These are phyloP conservation scores for Mus minutoides DNA, from an alignment of 2,797 vertebrate species.

Conservation along the genomic window DNA sequence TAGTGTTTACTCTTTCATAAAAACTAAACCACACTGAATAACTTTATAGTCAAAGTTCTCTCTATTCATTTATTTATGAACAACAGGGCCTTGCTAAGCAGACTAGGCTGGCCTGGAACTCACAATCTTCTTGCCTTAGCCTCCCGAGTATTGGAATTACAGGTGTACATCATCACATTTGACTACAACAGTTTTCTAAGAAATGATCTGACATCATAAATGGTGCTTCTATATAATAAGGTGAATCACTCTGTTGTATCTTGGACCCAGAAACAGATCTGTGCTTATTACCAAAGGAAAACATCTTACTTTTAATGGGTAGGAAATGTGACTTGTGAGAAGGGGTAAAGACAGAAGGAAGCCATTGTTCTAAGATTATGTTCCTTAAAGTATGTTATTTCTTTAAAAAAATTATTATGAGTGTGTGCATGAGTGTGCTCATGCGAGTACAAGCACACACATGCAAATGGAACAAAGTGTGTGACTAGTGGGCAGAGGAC, in stretches of 20 bases:
- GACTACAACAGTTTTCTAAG: conserved; percentile 47
- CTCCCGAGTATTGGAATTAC: background rate
- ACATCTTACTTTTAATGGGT: conserved; percentile 41
- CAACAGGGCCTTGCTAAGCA: background rate
- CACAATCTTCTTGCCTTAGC: background rate
- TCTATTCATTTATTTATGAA: background rate
- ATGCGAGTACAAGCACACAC: background rate
- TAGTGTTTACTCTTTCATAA: conserved; percentile 47
- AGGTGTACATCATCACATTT: background rate
- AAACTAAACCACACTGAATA: conserved; percentile 49
- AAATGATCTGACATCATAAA: conserved; percentile 41
- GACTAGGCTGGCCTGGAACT: background rate
- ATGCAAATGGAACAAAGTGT: background rate
- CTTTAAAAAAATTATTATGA: background rate
- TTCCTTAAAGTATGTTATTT: background rate
- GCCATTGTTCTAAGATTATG: conserved; percentile 33
- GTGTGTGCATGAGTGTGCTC: background rate
- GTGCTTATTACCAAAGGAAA: conserved; percentile 49
- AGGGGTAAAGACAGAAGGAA: background rate
- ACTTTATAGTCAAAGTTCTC: background rate
- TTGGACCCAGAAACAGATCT: conserved; percentile 28
- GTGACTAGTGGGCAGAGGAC: background rate
- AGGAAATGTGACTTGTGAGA: background rate
- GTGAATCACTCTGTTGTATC: conserved; percentile 11
- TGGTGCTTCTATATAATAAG: conserved; percentile 38